These are phyloP conservation scores for Burhinus bistriatus DNA, from an alignment of 2,113 vertebrate genomes.

Conservation along the genomic window DNA sequence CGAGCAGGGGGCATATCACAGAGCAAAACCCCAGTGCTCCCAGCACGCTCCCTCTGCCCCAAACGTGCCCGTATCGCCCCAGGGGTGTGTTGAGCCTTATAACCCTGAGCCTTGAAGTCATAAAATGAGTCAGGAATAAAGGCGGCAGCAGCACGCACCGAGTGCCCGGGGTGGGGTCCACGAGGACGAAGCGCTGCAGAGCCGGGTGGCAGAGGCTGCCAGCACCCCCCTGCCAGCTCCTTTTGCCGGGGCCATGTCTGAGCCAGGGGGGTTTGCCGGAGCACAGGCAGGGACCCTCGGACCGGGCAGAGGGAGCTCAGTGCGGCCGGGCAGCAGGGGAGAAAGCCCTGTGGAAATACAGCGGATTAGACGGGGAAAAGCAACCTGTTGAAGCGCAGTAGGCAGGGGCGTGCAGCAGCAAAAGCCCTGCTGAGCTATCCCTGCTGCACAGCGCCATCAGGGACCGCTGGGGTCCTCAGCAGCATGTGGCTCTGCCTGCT, in stretches of 20 bases:
- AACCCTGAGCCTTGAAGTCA: constrained; percentile 20
- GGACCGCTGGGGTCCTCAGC: background rate
- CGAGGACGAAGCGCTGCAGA: fast-evolving
- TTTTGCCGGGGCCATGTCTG: background rate
- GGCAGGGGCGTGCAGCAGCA: background rate
- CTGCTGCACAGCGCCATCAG: background rate
- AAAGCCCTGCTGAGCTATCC: background rate
- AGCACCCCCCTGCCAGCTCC: background rate
- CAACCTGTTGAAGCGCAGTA: fast-evolving
- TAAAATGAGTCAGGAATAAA: constrained; percentile 50
- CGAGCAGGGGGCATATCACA: too few relatives aligned
- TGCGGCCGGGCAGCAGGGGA: fast-evolving
- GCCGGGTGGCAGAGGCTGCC: background rate
- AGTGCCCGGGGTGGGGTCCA: fast-evolving
- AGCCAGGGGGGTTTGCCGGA: background rate
- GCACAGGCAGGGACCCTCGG: background rate
- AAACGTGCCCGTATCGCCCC: background rate
- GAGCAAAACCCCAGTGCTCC: background rate
- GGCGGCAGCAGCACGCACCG: fast-evolving
- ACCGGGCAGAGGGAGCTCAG: background rate
- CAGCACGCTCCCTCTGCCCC: background rate
- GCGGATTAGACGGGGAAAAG: background rate
- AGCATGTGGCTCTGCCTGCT: background rate
- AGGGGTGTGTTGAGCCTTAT: background rate
- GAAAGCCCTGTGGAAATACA: background rate